Evolutionary conservation across 2,797 vertebrate genomes (phyloP).

Genomic region (Furcifer pardalis): DNA sequence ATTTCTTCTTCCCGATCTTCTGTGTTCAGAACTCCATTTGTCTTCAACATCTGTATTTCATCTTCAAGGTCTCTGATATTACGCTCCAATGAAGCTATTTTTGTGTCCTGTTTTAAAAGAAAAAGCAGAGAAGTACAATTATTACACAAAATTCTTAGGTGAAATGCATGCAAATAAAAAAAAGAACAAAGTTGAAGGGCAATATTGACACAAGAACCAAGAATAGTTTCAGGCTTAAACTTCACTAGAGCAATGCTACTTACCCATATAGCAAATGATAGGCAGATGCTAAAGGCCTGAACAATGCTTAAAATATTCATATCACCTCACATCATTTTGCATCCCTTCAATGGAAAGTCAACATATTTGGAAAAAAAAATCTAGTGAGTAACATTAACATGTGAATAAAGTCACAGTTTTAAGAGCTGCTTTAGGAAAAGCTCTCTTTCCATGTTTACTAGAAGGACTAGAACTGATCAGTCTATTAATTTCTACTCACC

Average conservation of each 20-base stretch:
- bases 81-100: slow-evolving; percentile 95
- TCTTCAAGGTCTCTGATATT: slow-evolving; percentile 97
- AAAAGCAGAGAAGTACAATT: slow-evolving; percentile 31
- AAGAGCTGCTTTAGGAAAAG: no score
- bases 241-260: background rate
- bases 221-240: slow-evolving; percentile 5
- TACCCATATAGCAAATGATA: slow-evolving; percentile 13
- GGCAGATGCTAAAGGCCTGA: background rate
- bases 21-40: slow-evolving; percentile 90
- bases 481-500: no score
- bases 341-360: background rate
- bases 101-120: slow-evolving; percentile 86
- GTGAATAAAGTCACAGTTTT: no score
- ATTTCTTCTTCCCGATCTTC: slow-evolving; percentile 97
- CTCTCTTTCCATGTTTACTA: no score
- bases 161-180: background rate
- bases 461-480: no score
- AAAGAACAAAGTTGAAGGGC: background rate
- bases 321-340: background rate
- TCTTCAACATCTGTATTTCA: slow-evolving; percentile 98
- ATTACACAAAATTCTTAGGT: slow-evolving; percentile 1
- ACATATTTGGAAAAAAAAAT: no score
- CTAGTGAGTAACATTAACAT: no score
- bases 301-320: background rate
- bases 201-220: slow-evolving; percentile 22